Evolutionary conservation across 2,888 invertebrate species (phyloP), one percentile per base, ranked within the genome.

Genomic region (Agelastica alni): DNA sequence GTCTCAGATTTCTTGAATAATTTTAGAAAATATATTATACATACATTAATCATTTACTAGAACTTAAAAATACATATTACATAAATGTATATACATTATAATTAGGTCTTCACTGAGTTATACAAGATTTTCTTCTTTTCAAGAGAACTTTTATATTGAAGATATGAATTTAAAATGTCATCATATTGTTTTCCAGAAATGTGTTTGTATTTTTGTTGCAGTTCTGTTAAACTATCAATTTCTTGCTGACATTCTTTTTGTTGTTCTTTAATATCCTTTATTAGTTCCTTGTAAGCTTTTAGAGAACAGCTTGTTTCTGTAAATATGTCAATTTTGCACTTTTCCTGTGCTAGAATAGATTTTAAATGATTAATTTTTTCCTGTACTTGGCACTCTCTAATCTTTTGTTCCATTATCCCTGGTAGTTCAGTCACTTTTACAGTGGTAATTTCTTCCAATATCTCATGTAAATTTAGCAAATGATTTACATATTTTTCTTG

Each of bases 101-200:
- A 46, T 48, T 42, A 51, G 28, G 41, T 54, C 36, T 60, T 58
- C 7, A 58, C 41, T 16, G 42, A 43, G 14, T 58, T 59, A 30
- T 56, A 61, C 39, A 64, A 54, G 14, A 56, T 34, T 65, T 73
- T 76, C 56, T 76, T 76, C 53, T 75, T 79, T 55, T 77, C 75
- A 37, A 78, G 67, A 12, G 72, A 67, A 31, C 63, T 53, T 51
- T 76, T 76, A 51, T 77, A 68, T 51, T 78, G 72, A 39, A 69
- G 62, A 60, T 79, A 79, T 22, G 71, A 70, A 42, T 71, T 73
- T 32, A 79, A 63, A 26, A 80, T 72, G 47, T 76, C 71, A 59
- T 78, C 73, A 60, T 75, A 80, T 61, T 79, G 76, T 51, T 74
- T 75, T 53, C 75, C 75, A 22, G 69, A 66, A 4, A 79, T 70